These are phyloP conservation scores for Rallus limicola DNA, from an alignment of 2,113 vertebrate species.

Conservation along the genomic window DNA sequence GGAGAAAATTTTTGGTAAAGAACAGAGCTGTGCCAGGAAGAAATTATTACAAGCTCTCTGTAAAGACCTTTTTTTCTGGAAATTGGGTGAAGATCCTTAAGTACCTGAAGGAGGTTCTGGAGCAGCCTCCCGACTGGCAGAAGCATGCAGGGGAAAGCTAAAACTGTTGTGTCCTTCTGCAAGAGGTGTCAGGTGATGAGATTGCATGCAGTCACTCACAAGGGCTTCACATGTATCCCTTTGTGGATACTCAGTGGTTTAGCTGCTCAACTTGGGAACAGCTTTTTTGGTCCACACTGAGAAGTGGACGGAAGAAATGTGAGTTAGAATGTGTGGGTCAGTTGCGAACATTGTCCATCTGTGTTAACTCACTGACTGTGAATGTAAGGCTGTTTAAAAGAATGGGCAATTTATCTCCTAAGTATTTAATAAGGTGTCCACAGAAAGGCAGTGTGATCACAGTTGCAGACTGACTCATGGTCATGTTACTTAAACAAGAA, in stretches of 20 bases:
- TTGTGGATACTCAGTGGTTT: background rate
- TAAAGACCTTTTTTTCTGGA: background rate
- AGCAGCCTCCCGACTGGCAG: background rate
- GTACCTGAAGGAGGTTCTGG: background rate
- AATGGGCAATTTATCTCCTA: background rate
- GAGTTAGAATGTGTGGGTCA: background rate
- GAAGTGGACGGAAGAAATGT: background rate
- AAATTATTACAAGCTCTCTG: background rate
- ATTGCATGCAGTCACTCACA: background rate
- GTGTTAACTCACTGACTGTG: background rate
- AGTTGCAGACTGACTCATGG: background rate
- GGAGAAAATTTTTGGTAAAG: background rate
- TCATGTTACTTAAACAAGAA: slow-evolving; percentile 10
- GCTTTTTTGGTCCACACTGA: background rate
- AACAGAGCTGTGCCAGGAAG: background rate
- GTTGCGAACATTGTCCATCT: background rate
- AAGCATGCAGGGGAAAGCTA: background rate
- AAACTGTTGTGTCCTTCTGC: background rate
- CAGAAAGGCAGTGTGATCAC: background rate
- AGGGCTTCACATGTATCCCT: background rate
- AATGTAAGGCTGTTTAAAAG: background rate
- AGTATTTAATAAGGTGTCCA: background rate
- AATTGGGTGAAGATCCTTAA: background rate
- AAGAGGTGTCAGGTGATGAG: background rate
- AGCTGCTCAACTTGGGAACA: background rate